Evolutionary conservation across 2,113 vertebrate species (phyloP).

Genomic region (Sminthopsis crassicaudata): DNA sequence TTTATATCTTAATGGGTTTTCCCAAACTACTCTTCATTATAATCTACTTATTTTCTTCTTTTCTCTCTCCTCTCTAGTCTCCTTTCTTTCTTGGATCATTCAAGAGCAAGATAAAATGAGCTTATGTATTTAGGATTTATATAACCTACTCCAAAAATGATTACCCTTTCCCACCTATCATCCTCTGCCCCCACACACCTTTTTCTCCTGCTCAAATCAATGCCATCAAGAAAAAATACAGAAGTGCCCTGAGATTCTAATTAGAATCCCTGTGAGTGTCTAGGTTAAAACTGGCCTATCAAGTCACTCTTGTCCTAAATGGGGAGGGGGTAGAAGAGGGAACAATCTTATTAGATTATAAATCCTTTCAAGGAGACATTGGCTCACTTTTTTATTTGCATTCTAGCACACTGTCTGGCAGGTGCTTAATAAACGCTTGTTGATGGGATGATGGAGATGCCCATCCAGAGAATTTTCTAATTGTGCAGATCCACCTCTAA

Average conservation of each 20-base stretch:
- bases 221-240: not conserved
- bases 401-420: too few species aligned
- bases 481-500: not conserved
- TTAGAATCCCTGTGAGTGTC: not conserved
- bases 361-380: too few species aligned
- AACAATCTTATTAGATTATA: too few species aligned
- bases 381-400: too few species aligned
- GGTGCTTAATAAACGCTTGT: too few species aligned
- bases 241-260: not conserved
- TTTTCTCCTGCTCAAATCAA: not conserved
- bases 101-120: not conserved
- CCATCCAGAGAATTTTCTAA: not conserved
- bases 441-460: not conserved
- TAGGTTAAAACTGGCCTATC: not conserved
- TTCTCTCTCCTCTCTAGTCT: not conserved
- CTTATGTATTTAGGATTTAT: not conserved
- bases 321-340: not conserved
- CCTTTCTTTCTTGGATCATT: not conserved
- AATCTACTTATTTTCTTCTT: not conserved
- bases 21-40: not conserved
- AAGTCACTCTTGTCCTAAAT: not conserved
- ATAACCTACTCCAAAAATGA: not conserved
- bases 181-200: not conserved
- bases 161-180: not conserved
- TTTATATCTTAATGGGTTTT: not conserved